phyloP scores from a whole-genome alignment of 2,113 vertebrate species.

The Hydropotes inermis region DNA sequence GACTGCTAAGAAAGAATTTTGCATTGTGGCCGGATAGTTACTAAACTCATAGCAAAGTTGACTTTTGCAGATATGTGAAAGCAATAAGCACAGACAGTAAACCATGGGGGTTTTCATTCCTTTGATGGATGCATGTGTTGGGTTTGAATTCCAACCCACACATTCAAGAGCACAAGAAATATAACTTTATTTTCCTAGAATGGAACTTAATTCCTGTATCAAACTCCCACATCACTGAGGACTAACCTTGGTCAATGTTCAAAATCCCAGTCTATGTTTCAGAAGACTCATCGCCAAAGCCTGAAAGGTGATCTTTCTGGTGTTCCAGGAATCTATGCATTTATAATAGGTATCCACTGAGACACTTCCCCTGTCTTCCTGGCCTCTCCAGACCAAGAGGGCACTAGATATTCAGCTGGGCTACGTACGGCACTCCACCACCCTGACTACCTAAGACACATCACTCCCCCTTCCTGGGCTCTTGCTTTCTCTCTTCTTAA shows the following conservation, averaged over 20 bases:
- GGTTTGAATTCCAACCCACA: neutral
- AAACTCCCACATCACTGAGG: neutral
- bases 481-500: neutral
- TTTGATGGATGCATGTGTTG: neutral
- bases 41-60: neutral
- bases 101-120: neutral
- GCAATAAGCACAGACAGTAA: neutral
- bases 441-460: neutral
- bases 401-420: neutral
- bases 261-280: neutral
- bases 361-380: neutral
- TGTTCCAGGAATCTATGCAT: neutral
- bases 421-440: accelerated
- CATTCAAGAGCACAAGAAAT: neutral
- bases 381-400: neutral
- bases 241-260: neutral
- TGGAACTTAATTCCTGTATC: neutral
- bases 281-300: neutral
- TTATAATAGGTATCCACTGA: neutral
- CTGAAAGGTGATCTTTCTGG: neutral
- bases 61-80: neutral
- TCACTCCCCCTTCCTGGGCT: neutral
- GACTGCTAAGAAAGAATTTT: neutral
- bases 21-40: neutral
- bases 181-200: neutral